These are phyloP conservation scores for Caenorhabditis doughertyi DNA, from an alignment of 2,888 invertebrate genomes.

Conservation along the genomic window DNA sequence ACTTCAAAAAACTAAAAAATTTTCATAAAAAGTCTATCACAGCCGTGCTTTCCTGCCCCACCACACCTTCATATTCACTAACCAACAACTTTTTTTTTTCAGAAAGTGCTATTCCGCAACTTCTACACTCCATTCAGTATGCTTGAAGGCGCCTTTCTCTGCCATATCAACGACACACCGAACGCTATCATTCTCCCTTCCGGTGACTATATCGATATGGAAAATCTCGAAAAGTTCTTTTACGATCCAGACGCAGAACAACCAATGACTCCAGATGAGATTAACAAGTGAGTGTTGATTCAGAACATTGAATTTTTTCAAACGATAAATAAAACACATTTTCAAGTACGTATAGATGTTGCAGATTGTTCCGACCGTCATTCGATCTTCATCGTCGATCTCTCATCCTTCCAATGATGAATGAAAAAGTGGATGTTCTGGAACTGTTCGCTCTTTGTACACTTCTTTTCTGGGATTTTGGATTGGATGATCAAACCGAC, in stretches of 20 bases:
- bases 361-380: conserved; percentile 51
- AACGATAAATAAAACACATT: background rate
- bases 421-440: conserved; percentile 49
- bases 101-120: conserved; percentile 59
- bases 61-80: too few species aligned
- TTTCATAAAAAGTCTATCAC: background rate
- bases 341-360: conserved; percentile 27
- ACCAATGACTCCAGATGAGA: conserved; percentile 33
- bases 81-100: too few species aligned
- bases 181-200: conserved; percentile 46
- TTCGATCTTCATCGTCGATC: conserved; percentile 45
- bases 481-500: conserved; percentile 50
- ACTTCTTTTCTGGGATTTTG: conserved; percentile 59
- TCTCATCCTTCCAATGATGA: conserved; percentile 40
- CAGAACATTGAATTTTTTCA: background rate
- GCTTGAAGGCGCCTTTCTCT: conserved; percentile 50
- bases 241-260: conserved; percentile 24
- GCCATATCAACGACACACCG: conserved; percentile 42
- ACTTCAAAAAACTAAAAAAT: background rate
- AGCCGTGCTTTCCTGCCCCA: too few species aligned
- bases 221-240: conserved; percentile 46
- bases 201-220: conserved; percentile 59
- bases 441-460: conserved; percentile 57
- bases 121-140: conserved; percentile 53
- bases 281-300: conserved; percentile 30